phyloP scores from a whole-genome alignment of 2,888 invertebrate genomes.

The Thymelicus sylvestris region DNA sequence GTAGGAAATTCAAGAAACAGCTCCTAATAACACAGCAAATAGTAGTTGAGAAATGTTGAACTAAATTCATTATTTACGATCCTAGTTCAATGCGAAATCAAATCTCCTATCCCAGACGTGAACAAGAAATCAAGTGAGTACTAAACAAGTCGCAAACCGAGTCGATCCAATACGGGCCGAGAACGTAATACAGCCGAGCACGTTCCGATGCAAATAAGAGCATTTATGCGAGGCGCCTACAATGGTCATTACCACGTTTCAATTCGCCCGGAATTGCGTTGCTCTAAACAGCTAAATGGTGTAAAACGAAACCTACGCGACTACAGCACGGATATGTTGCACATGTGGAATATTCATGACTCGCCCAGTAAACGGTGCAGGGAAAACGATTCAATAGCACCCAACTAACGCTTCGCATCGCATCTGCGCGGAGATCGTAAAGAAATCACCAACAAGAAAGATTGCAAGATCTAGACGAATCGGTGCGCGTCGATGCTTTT shows the following conservation, averaged over 20 bases:
- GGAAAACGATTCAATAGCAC: constrained; percentile 49
- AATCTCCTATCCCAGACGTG: constrained; percentile 47
- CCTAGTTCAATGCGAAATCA: constrained; percentile 35
- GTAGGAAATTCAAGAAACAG: no score
- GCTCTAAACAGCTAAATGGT: constrained; percentile 72
- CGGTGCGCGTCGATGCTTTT: constrained; percentile 49
- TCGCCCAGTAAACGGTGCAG: constrained; percentile 59
- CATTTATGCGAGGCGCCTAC: constrained; percentile 71
- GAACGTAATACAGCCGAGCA: constrained; percentile 65
- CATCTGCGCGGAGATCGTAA: constrained; percentile 47
- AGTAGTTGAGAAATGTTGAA: constrained; percentile 8
- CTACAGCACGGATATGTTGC: constrained; percentile 58
- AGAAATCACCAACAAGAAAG: constrained; percentile 49
- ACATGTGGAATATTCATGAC: constrained; percentile 71
- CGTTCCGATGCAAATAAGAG: constrained; percentile 76
- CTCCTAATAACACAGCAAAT: no score
- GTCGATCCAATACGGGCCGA: constrained; percentile 53
- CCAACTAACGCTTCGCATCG: constrained; percentile 43
- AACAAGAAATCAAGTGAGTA: constrained; percentile 49
- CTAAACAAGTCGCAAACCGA: constrained; percentile 57
- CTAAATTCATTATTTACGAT: constrained; percentile 2
- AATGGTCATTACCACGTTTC: constrained; percentile 78
- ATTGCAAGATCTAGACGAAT: constrained; percentile 48
- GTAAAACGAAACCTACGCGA: constrained; percentile 65
- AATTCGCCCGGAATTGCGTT: constrained; percentile 65